A percentile compares a stretch with the other conserved stretches of the same genome.
phyloP scores from a whole-genome alignment of 2,113 vertebrate genomes.

The Brachyistius frenatus region DNA sequence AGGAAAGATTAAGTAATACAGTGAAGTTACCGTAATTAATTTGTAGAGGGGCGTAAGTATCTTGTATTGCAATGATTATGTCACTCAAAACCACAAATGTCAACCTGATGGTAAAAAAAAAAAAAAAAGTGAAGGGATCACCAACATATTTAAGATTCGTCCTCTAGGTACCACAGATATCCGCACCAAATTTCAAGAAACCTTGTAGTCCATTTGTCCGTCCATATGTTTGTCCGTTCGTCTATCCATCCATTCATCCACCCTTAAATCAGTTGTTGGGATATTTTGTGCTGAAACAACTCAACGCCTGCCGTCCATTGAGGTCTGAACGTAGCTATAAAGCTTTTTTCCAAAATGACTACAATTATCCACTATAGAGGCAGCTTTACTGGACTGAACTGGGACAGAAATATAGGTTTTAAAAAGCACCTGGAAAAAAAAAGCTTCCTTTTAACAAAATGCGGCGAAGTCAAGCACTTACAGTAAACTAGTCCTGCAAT shows the following conservation, averaged over 20 bases:
- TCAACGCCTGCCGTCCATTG: neutral
- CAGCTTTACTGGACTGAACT: neutral
- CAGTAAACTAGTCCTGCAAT: slow-evolving; percentile 10
- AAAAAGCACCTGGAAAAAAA: neutral
- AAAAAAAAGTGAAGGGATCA: too few species aligned
- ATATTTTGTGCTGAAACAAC: neutral
- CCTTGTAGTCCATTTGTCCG: neutral
- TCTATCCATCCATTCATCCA: neutral
- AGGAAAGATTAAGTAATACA: too few species aligned
- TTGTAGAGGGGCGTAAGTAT: too few species aligned
- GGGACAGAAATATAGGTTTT: neutral
- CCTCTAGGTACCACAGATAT: too few species aligned
- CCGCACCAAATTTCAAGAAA: too few species aligned
- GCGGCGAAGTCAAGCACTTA: neutral
- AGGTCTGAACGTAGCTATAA: neutral
- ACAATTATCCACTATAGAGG: neutral
- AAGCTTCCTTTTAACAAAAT: neutral
- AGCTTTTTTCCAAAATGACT: neutral
- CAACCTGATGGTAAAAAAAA: too few species aligned
- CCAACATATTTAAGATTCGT: too few species aligned
- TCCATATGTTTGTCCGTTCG: neutral
- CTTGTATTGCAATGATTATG: too few species aligned
- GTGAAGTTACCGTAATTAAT: too few species aligned
- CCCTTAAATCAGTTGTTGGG: neutral
- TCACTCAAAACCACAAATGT: too few species aligned